Conservation (phyloP, 2,888 invertebrate species). For the Sepiola atlantica region DNA sequence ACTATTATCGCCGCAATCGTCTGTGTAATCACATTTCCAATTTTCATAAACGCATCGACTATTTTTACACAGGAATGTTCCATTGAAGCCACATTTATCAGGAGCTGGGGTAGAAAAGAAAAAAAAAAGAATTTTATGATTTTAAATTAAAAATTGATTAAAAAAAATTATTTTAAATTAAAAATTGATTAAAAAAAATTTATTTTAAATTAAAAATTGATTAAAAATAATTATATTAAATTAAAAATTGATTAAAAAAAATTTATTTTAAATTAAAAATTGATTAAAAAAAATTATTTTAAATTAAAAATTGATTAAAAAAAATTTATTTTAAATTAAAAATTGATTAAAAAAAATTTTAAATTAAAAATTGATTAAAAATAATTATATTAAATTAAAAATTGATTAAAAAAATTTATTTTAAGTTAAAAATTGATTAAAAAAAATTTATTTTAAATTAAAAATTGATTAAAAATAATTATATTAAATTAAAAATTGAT, state of each 20-base stretch:
- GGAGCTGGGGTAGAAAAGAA: conserved; percentile 63
- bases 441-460: neutral
- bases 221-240: no score
- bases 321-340: neutral
- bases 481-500: neutral
- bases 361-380: neutral
- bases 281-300: neutral
- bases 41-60: conserved; percentile 75
- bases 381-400: no score
- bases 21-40: conserved; percentile 76
- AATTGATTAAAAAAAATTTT: neutral
- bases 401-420: neutral
- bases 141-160: neutral
- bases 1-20: conserved; percentile 77
- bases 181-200: neutral
- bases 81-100: conserved; percentile 66
- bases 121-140: neutral
- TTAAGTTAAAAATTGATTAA: neutral
- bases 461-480: no score
- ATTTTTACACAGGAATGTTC: conserved; percentile 75
- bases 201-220: no score
- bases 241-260: neutral
- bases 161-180: neutral
- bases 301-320: neutral
- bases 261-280: neutral